Evolutionary conservation across 35 echinoderm and acorn worm genomes (phyloP).

Genomic region (Hemicentrotus pulcherrimus): DNA sequence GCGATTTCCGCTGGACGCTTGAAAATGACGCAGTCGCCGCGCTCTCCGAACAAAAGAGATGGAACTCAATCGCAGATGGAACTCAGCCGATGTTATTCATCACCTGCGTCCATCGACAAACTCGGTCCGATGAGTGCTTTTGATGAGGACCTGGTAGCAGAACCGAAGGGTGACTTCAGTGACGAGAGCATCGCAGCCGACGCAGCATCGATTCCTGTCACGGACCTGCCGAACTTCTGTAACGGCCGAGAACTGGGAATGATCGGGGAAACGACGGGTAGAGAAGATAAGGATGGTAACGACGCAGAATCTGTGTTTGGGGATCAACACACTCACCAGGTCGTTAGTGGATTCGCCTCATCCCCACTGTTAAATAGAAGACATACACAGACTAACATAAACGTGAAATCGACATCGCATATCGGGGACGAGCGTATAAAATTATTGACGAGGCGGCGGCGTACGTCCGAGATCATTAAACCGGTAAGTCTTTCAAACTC

Average conservation of each 20-base stretch:
- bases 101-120: constrained; percentile 9
- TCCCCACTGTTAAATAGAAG: background rate
- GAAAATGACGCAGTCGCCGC: background rate
- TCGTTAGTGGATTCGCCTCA: background rate
- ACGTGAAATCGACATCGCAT: background rate
- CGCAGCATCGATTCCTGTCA: constrained; percentile 22
- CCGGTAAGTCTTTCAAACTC: background rate
- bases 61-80: background rate
- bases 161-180: constrained; percentile 18
- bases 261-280: background rate
- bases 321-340: background rate
- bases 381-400: background rate
- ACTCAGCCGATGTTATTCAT: constrained; percentile 6
- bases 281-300: background rate
- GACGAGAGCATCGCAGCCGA: constrained; percentile 38
- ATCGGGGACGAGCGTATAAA: background rate
- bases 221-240: background rate
- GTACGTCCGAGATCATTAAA: background rate
- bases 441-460: background rate
- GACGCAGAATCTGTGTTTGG: background rate
- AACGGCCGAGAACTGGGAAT: constrained; percentile 8
- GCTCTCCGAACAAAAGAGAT: no score
- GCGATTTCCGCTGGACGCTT: background rate
- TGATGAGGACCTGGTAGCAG: background rate
- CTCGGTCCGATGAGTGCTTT: no score